Evolutionary conservation across 2,113 vertebrate species (phyloP), one percentile per base, ranked within the genome.

Genomic region (Amazona vittata): DNA sequence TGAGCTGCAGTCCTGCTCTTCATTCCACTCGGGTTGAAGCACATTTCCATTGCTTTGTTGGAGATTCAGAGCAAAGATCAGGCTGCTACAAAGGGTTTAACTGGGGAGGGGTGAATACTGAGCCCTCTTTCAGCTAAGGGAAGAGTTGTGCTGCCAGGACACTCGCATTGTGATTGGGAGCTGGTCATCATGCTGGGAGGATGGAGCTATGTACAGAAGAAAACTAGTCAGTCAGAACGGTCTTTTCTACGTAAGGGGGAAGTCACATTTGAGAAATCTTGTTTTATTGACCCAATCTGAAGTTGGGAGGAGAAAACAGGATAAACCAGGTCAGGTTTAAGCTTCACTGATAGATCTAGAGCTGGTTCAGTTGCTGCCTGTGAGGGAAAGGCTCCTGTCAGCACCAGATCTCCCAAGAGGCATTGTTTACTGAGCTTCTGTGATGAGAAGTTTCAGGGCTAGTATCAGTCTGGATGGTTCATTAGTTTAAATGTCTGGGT

Each of bases 401-500:
- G 62, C 77, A 79, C 60, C 49, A 57, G 12, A 24, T 84, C 49
- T 93, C 79, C 70, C 82, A 26, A 12, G 91, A 67, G 73, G 11
- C 24, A 2, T 52, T n/a, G 39, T 79, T 83, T 92, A 47, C 85
- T 91, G 60, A 87, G 68, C 77, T 89, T 35, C 65, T 80, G 43
- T 79, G 74, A 67, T 88, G 76, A 85, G 90, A 79, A 71, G 50
- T 35, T 95, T 94, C 79, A 83, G 77, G 86, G 63, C 53, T 83
- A 18, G 46, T 90, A 65, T 74, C 77, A 93, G 85, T 68, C 83
- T 89, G 77, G 87, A 69, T 91, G 84, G 75, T 79, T 94, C 82
- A 57, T 74, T 94, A 96, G 94, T 83, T 89, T 94, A 79, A 92
- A 89, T 80, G 83, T 93, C 90, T 95, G 68, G 49, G 49, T 88